Evolutionary conservation across 1,140 invertebrate species (phyloP), one percentile per base, ranked within the genome.

Genomic region (Mercenaria mercenaria): DNA sequence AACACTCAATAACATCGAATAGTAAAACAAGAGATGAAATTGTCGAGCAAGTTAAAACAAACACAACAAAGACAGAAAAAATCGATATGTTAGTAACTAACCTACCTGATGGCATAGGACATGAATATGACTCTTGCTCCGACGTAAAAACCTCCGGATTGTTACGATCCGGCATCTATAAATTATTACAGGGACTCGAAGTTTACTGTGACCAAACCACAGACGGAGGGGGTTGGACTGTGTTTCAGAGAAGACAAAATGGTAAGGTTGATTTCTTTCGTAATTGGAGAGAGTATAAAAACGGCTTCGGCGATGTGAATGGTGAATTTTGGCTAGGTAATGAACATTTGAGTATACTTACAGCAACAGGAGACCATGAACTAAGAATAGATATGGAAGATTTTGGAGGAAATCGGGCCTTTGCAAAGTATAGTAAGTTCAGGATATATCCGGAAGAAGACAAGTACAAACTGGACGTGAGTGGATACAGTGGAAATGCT

Each of bases 231-330:
- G 83, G 69, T 1, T 85, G 83, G 83, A 74, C 50, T n/a, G 83
- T 85, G 11, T 77, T 99, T 15, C 98, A 98, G 92, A 97, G 97
- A n/a, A 97, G 98, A 13, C 97, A 96, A 91, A 97, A 98, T 92
- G 98, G 98, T 11, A 97, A 88, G 0, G 92, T 94, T 1, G 99
- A 98, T 94, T 99, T 99, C 96, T 98, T 98, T 94, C 96, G 98
- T 13, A 98, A 98, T 94, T 99, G 98, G 98, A 97, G 97, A 20
- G 98, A 99, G 8, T 97, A 97, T 93, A 96, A 96, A 76, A 82
- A 94, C 20, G 97, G 97, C 23, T 97, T 97, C 90, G 97, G 97
- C 3, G 93, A 96, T 90, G 88, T 97, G 20, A 61, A 95, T 11
- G 79, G 74, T 1, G 97, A 97, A 82, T 97, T 97, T 91, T 97